These are phyloP conservation scores for Callaeas wilsoni DNA, from an alignment of 2,113 vertebrate genomes.

Conservation along the genomic window DNA sequence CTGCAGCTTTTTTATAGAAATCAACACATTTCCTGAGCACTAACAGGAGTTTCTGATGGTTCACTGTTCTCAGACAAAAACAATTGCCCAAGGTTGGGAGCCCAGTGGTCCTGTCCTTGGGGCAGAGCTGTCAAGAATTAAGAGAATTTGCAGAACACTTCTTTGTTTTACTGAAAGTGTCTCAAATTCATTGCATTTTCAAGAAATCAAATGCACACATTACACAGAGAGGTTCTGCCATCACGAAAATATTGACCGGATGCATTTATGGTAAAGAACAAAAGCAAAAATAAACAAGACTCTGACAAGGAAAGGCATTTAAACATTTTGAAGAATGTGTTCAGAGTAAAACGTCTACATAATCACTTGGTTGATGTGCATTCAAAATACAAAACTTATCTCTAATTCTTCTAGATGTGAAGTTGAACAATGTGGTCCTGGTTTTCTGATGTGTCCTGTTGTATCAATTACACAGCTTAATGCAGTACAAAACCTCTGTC, in stretches of 20 bases:
- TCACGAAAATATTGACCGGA: background rate
- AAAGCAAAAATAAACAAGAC: background rate
- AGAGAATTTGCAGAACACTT: slow-evolving; percentile 29
- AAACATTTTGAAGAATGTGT: background rate
- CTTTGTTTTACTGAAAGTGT: slow-evolving; percentile 3
- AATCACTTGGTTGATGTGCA: background rate
- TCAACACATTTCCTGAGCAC: background rate
- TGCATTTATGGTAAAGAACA: background rate
- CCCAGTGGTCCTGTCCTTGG: background rate
- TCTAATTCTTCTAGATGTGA: background rate
- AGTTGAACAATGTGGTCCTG: background rate
- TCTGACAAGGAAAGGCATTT: background rate
- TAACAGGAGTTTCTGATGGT: background rate
- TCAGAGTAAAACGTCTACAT: background rate
- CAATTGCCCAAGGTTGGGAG: background rate
- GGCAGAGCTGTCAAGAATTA: slow-evolving; percentile 17
- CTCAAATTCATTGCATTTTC: background rate
- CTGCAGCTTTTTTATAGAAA: background rate
- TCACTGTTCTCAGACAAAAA: background rate
- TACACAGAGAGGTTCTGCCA: background rate
- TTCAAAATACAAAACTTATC: background rate
- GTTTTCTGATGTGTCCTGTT: background rate
- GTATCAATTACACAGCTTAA: background rate
- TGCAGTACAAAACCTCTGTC: background rate
- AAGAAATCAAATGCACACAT: background rate